A percentile compares a stretch with the other conserved stretches of the same genome.
phyloP scores from a whole-genome alignment of 2,113 vertebrate genomes.

The Chionomys nivalis region DNA sequence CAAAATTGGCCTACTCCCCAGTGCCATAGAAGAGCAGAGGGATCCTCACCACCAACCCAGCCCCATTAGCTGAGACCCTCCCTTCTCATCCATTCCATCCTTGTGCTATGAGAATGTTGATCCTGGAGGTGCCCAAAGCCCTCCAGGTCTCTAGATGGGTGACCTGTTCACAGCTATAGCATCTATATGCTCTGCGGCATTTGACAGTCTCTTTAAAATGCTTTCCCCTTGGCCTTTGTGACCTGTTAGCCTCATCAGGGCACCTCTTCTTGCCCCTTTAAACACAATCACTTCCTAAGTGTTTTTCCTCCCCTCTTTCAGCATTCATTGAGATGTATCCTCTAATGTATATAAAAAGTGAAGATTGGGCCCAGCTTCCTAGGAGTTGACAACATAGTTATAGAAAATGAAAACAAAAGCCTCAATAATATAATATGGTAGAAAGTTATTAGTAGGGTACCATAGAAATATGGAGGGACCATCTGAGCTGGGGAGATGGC shows the following conservation, averaged over 20 bases:
- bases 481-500: neutral
- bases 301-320: neutral
- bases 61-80: neutral
- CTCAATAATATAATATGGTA: neutral
- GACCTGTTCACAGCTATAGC: neutral
- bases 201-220: neutral
- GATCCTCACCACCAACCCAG: neutral
- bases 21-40: neutral
- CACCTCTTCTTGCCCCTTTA: neutral
- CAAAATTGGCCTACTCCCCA: neutral
- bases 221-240: neutral
- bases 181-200: neutral
- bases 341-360: neutral
- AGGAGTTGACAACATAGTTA: neutral
- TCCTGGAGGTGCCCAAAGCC: neutral
- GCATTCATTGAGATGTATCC: neutral
- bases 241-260: neutral
- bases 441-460: neutral
- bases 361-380: neutral
- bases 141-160: neutral
- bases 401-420: slow-evolving; percentile 1
- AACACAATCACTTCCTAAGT: neutral
- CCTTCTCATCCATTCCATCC: neutral
- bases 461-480: neutral
- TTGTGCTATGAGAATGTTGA: neutral